phyloP scores from a whole-genome alignment of 2,888 invertebrate species.

The Hemistola chrysoprasaria region DNA sequence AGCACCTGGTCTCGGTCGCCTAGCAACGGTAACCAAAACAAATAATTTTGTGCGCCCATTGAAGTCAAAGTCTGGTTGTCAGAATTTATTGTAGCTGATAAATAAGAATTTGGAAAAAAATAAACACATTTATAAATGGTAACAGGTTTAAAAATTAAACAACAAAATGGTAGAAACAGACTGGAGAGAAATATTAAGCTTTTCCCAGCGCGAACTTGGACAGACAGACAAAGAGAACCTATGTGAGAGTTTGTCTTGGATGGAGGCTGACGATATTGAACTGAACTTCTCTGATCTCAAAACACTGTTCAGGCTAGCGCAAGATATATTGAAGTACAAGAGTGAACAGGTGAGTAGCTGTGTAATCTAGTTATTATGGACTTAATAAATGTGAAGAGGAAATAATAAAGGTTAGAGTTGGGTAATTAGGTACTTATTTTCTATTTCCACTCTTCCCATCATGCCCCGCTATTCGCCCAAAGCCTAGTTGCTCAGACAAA shows the following conservation, averaged over 20 bases:
- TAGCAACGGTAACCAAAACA: conserved; percentile 48
- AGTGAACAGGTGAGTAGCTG: conserved; percentile 82
- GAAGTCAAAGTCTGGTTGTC: too few species aligned
- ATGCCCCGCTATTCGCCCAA: too few species aligned
- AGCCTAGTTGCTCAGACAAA: too few species aligned
- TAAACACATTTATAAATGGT: too few species aligned
- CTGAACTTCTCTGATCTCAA: conserved; percentile 80
- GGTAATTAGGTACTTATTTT: too few species aligned
- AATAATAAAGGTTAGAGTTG: too few species aligned
- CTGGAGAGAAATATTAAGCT: conserved; percentile 81
- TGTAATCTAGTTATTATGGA: too few species aligned
- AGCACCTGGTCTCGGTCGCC: conserved; percentile 38
- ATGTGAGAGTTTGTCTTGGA: conserved; percentile 83
- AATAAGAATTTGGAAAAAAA: too few species aligned
- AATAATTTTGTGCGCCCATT: conserved; percentile 10
- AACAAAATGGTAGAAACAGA: conserved; percentile 75
- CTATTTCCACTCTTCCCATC: too few species aligned
- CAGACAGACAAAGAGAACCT: conserved; percentile 85
- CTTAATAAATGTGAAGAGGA: too few species aligned
- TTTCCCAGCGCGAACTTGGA: conserved; percentile 77
- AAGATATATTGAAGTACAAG: conserved; percentile 86
- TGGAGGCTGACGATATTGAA: conserved; percentile 82
- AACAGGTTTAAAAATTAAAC: too few species aligned
- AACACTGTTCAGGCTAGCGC: conserved; percentile 82
- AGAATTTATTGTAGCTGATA: too few species aligned